Evolutionary conservation across 1,140 invertebrate species (phyloP).

Genomic region (Drosophila parvula): DNA sequence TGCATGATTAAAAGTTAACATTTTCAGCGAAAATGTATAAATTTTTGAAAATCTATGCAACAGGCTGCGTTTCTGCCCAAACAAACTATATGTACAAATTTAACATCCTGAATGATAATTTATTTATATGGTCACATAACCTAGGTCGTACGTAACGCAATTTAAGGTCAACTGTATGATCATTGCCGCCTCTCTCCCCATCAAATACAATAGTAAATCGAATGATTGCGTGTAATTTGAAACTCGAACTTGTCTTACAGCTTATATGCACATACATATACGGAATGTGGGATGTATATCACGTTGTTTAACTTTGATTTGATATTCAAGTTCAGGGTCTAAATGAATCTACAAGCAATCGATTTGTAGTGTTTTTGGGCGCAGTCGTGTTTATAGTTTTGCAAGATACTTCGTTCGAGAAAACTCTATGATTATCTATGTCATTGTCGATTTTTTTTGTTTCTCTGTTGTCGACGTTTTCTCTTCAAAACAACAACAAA

Average conservation of each 20-base stretch:
- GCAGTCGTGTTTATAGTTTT: conserved; percentile 6
- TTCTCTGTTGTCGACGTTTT: conserved; percentile 27
- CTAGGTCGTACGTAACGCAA: conserved; percentile 7
- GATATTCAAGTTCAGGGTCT: conserved; percentile 62
- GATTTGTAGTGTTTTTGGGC: conserved; percentile 11
- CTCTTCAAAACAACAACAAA: conserved; percentile 45
- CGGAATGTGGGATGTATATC: conserved; percentile 17
- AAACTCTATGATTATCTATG: conserved; percentile 53
- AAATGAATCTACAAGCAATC: conserved; percentile 12
- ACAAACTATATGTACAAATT: background rate
- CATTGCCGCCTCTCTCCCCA: conserved; percentile 2
- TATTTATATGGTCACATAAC: conserved; percentile 3
- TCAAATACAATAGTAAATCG: background rate
- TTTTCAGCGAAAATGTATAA: no score
- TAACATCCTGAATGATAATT: background rate
- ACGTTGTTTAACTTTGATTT: conserved; percentile 7
- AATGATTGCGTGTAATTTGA: conserved; percentile 17
- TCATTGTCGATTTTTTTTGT: conserved; percentile 51
- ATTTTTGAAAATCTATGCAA: no score
- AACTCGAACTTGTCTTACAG: conserved; percentile 18
- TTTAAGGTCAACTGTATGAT: conserved; percentile 5
- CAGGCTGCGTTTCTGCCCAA: background rate
- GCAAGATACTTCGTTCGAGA: conserved; percentile 42
- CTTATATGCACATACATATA: conserved; percentile 17
- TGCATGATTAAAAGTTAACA: no score